phyloP scores from a whole-genome alignment of 2,888 invertebrate species.

The Thumatha senex region DNA sequence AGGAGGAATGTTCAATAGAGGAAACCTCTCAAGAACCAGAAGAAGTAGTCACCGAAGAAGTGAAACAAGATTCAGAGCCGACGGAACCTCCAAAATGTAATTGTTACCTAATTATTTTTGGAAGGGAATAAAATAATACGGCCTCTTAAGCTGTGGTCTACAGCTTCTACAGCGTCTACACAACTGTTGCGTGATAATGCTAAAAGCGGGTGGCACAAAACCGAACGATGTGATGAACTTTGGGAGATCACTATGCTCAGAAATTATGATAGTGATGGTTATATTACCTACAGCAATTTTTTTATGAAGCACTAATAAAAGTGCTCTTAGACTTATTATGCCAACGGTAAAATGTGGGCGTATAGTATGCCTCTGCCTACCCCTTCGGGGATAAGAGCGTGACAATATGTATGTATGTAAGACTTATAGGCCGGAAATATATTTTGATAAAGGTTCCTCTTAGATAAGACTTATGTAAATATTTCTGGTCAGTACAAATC shows the following conservation, averaged over 20 bases:
- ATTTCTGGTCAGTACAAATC: slow-evolving; percentile 15
- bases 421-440: background rate
- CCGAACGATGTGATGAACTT: too few relatives aligned
- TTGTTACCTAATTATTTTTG: background rate
- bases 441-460: background rate
- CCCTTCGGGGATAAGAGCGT: too few relatives aligned
- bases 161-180: too few relatives aligned
- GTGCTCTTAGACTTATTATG: background rate
- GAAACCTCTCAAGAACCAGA: slow-evolving; percentile 80
- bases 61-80: slow-evolving; percentile 74
- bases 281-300: too few relatives aligned
- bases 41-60: slow-evolving; percentile 67
- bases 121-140: too few relatives aligned
- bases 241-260: background rate
- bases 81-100: slow-evolving; percentile 81
- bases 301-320: background rate
- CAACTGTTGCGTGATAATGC: too few relatives aligned
- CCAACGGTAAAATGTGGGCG: too few relatives aligned
- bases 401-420: too few relatives aligned
- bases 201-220: too few relatives aligned
- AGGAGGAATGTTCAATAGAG: slow-evolving; percentile 79
- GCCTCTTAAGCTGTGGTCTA: too few relatives aligned
- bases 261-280: too few relatives aligned
- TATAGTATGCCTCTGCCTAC: too few relatives aligned
- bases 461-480: background rate